Conservation (phyloP, 2,888 invertebrate species). For the Syrphus vitripennis region DNA sequence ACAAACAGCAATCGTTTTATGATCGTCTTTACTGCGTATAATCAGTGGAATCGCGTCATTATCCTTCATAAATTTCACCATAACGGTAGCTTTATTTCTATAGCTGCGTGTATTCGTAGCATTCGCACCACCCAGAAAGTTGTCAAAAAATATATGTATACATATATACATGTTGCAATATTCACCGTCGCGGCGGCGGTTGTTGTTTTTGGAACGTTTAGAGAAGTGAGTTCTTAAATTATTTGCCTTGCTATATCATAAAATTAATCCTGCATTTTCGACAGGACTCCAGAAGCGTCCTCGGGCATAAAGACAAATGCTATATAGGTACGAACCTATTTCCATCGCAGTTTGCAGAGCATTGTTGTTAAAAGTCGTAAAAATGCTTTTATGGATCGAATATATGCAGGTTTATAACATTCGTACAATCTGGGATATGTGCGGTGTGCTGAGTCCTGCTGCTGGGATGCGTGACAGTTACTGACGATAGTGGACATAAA, state of each 20-base stretch:
- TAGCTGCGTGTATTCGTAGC: conserved; percentile 29
- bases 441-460: conserved; percentile 1
- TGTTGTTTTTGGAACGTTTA: conserved; percentile 30
- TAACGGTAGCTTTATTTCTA: conserved; percentile 22
- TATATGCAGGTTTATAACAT: not conserved
- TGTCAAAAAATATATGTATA: conserved; percentile 48
- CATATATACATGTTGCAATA: conserved; percentile 48
- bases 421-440: not conserved
- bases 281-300: conserved; percentile 7
- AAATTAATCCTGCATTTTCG: conserved; percentile 58
- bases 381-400: conserved; percentile 13
- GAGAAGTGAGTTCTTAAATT: conserved; percentile 32
- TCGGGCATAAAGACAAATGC: not conserved
- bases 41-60: conserved; percentile 69
- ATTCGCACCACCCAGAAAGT: conserved; percentile 7
- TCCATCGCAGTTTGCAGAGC: not conserved
- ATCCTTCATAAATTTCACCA: conserved; percentile 69
- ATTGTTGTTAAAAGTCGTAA: conserved; percentile 40
- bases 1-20: conserved; percentile 64
- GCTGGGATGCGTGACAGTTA: conserved; percentile 42
- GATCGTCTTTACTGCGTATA: conserved; percentile 69
- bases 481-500: conserved; percentile 60
- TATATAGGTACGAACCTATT: not conserved
- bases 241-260: conserved; percentile 40
- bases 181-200: conserved; percentile 18